These are phyloP conservation scores for Herminia tarsipennalis DNA, from an alignment of 2,888 invertebrate genomes.

Conservation along the genomic window DNA sequence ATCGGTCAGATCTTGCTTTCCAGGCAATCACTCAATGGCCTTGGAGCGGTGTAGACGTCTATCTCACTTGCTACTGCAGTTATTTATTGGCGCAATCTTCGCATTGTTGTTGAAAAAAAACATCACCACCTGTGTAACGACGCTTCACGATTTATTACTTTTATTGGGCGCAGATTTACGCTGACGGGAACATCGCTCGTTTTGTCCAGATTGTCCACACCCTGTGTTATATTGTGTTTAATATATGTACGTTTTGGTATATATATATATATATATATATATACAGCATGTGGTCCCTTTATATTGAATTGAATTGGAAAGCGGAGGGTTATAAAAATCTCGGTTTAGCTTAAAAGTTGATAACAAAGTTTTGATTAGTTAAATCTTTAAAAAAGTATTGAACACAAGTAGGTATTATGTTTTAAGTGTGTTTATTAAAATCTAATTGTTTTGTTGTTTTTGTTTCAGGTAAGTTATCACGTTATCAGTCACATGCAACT, in stretches of 20 bases:
- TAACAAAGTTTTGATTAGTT: no score
- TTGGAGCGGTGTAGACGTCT: constrained; percentile 62
- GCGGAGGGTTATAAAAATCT: no score
- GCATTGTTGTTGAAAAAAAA: constrained; percentile 63
- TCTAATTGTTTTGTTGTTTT: constrained; percentile 1
- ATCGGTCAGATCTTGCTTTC: constrained; percentile 67
- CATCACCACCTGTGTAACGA: constrained; percentile 65
- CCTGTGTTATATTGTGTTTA: constrained; percentile 25
- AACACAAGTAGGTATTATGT: no score
- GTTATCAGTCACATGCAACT: not conserved
- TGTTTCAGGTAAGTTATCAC: constrained; percentile 11
- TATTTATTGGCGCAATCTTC: constrained; percentile 81
- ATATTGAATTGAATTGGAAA: no score
- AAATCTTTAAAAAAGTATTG: no score
- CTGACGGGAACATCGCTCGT: constrained; percentile 51
- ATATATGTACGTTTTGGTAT: constrained; percentile 8
- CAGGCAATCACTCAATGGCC: constrained; percentile 71
- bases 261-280: no score
- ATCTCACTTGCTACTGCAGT: constrained; percentile 62
- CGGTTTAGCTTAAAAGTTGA: not conserved
- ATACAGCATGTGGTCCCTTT: no score
- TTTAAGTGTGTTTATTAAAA: no score
- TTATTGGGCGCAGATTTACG: constrained; percentile 65
- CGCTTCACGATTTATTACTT: constrained; percentile 68
- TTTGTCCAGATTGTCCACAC: constrained; percentile 37